Base-by-base conservation (phyloP, 35 echinoderm and acorn worm species). In the Acanthaster planci region DNA sequence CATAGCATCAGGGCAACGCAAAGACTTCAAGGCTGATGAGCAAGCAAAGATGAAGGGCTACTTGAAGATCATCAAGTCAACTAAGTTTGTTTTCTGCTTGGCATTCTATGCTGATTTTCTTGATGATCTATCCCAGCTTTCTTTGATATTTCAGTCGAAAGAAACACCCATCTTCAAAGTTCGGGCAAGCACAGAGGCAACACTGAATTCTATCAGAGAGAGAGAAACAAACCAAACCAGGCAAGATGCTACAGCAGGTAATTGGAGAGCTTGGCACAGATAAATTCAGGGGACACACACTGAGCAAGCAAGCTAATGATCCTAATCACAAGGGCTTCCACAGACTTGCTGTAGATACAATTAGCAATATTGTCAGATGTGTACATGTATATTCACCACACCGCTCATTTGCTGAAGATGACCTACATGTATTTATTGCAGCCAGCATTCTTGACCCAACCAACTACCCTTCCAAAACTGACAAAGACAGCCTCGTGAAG, bases 11-110 rank as follows among this genome's bases (percentile, higher is more conserved):
- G 55, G 77, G 17, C 55, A 77, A 10, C 40, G 55, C 10, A 58
- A 27, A 68, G 83, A 91, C 67, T 19, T 91, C 23, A 40, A 77
- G 55, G 64, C 89, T 32, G 89, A 40, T 40, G 89, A 91, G 39
- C 51, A 47, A 21, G 89, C 82, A 3, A 91, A 91, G 52, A 84
- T 84, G 83, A 86, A 84, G 52, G 89, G 84, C 52, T 88, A 80
- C 40, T 44, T 81, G 36, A 88, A 75, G 86, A 80, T 23, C 27
- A 38, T 89, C 26, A 88, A 19, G 8, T 82, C 86, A 42, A 42
- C 31, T 80, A 55, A 89, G 55, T 89, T 89, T 54, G 52, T 54
- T 54, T 54, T 54, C 52, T 54, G 52, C 19, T 54, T 77, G 39
- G 67, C 64, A 15, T 86, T 51, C 34, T 51, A 86, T 44, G 40